Percentiles rank a stretch among this genome's conserved stretches.
Evolutionary conservation across 2,797 vertebrate species (phyloP).

Genomic region (Epinephelus awoara): DNA sequence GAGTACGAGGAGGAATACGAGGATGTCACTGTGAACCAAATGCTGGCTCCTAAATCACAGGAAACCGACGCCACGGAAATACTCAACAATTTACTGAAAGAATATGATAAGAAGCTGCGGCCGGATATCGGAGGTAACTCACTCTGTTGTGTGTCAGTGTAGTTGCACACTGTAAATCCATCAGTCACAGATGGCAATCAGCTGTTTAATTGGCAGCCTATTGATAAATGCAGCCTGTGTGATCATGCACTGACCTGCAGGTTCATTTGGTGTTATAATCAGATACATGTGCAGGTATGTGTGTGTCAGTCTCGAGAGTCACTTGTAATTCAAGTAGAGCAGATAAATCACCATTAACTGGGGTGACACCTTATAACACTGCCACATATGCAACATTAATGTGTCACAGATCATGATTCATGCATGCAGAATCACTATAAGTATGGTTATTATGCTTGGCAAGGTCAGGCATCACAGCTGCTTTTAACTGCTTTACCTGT

Average conservation of each 20-base stretch:
- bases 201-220: neutral
- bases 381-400: too few species aligned
- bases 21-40: slow-evolving; percentile 91
- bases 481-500: neutral
- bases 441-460: neutral
- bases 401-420: neutral
- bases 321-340: neutral
- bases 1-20: slow-evolving; percentile 94
- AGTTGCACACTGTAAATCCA: too few species aligned
- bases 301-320: neutral
- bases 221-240: too few species aligned
- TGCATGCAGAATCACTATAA: neutral
- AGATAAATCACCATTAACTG: neutral
- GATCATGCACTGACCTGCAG: neutral
- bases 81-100: slow-evolving; percentile 93
- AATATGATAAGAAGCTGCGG: slow-evolving; percentile 95
- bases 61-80: slow-evolving; percentile 93
- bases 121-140: slow-evolving; percentile 94
- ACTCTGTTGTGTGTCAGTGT: neutral
- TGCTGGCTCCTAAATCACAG: slow-evolving; percentile 92
- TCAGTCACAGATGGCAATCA: neutral
- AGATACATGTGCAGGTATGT: neutral
- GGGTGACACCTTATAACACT: too few species aligned
- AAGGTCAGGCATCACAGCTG: slow-evolving; percentile 15
- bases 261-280: neutral